Evolutionary conservation across 2,888 invertebrate species (phyloP).

Genomic region (Gnatocerus cornutus): DNA sequence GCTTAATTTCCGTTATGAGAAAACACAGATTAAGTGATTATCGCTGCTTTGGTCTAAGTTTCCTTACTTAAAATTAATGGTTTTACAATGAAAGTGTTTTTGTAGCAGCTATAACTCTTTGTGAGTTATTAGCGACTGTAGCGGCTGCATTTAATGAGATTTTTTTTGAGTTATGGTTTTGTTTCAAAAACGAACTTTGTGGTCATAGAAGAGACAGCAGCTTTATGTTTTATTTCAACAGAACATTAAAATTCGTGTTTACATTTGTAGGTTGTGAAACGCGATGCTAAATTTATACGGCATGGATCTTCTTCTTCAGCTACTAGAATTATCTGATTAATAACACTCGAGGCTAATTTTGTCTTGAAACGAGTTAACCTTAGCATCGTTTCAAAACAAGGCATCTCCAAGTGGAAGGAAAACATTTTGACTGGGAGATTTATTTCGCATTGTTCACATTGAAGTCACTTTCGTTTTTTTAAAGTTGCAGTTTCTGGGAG

Average conservation of each 20-base stretch:
- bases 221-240: no score
- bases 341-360: slow-evolving; percentile 22
- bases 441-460: no score
- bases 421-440: no score
- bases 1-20: not conserved
- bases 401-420: no score
- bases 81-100: slow-evolving; percentile 7
- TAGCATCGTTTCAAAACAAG: slow-evolving; percentile 13
- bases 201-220: no score
- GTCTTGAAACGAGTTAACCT: slow-evolving; percentile 11
- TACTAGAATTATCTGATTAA: slow-evolving; percentile 1
- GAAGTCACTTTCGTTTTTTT: no score
- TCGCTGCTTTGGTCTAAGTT: slow-evolving; percentile 6
- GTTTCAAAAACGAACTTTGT: not conserved
- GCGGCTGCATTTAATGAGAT: slow-evolving; percentile 3
- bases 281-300: no score
- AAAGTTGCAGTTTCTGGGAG: no score
- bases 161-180: slow-evolving; percentile 3
- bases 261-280: no score
- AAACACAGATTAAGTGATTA: slow-evolving; percentile 8
- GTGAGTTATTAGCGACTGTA: not conserved
- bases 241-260: no score
- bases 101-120: not conserved
- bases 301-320: no score
- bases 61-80: slow-evolving; percentile 8